Evolutionary conservation across 1,140 invertebrate species (phyloP), one percentile per base, ranked within the genome.

Genomic region (Anastrepha obliqua): DNA sequence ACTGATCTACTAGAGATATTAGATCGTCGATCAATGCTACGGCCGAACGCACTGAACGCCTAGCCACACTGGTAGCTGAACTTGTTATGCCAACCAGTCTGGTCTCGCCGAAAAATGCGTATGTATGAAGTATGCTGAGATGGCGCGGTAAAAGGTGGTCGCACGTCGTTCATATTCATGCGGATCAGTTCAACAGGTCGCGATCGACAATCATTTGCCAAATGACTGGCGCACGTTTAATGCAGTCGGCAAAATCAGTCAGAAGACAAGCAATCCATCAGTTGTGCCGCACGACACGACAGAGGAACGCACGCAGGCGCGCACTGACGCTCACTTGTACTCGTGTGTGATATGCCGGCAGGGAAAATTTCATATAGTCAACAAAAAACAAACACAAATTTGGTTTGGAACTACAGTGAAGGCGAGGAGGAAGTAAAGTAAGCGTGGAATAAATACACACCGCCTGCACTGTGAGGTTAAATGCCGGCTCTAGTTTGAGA

Each of bases 131-230:
- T 62, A 1, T 67, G 20, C 29, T 67, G 29, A 7, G n/a, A 13
- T 9, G 17, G 0, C 4, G 60, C 60, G 17, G 3, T 29, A 29
- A 29, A 29, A 29, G 11, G n/a, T 39, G 29, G n/a, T 67, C 15
- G 17, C 4, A 62, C 60, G 29, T 81, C 7, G 74, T n/a, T 88
- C 44, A 86, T 62, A 42, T 44, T 59, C 78, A 67, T 85, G 65
- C 60, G 87, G 70, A 86, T 13, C 47, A 88, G 88, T 87, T 88
- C 88, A 88, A 87, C 78, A 87, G 88, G 88, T 87, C 90, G 90
- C 92, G 91, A 92, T 92, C 91, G 91, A 90, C 91, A 92, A 91
- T 91, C 91, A 90, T 92, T 92, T 90, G 89, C 89, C 89, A 92
- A 92, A 92, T 92, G 89, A 90, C 91, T 90, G 89, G 70, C 87